Evolutionary conservation across 2,888 invertebrate species (phyloP).

Genomic region (Drosophila siamana): DNA sequence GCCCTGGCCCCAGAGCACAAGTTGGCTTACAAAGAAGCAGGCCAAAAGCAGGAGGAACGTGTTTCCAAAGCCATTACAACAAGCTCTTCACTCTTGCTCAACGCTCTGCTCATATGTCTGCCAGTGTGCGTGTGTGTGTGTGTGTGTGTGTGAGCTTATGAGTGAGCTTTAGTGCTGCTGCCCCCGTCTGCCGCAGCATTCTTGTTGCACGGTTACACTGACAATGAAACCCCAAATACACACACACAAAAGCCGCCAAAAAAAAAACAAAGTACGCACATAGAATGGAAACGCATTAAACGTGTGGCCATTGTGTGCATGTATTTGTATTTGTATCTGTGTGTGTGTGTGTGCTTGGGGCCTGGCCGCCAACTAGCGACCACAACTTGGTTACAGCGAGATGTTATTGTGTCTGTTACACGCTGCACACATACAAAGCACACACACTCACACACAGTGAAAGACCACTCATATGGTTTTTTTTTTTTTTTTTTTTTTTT

Average conservation of each 20-base stretch:
- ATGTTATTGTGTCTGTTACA: slow-evolving; percentile 58
- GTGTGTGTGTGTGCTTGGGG: slow-evolving; percentile 50
- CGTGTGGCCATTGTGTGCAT: slow-evolving; percentile 37
- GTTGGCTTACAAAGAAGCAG: slow-evolving; percentile 67
- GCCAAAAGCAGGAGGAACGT: slow-evolving; percentile 72
- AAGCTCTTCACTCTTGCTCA: slow-evolving; percentile 49
- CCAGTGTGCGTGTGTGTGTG: too few species aligned
- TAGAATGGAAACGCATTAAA: slow-evolving; percentile 63
- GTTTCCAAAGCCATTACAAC: slow-evolving; percentile 70
- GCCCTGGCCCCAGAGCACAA: slow-evolving; percentile 53
- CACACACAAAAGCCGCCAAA: slow-evolving; percentile 49
- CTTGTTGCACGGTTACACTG: slow-evolving; percentile 54
- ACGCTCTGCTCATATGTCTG: too few species aligned
- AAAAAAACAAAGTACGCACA: slow-evolving; percentile 47
- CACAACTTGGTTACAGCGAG: slow-evolving; percentile 69
- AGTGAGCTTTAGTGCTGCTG: slow-evolving; percentile 52
- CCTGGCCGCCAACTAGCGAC: slow-evolving; percentile 56
- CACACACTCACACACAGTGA: slow-evolving; percentile 20
- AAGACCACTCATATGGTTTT: slow-evolving; percentile 56
- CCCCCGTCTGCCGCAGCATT: slow-evolving; percentile 24
- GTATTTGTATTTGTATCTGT: slow-evolving; percentile 31
- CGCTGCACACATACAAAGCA: slow-evolving; percentile 56
- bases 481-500: slow-evolving; percentile 81
- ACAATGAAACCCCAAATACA: slow-evolving; percentile 57
- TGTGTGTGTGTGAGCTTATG: slow-evolving; percentile 40